Conservation (phyloP, 1,140 invertebrate species). For the Zaprionus nigranus region DNA sequence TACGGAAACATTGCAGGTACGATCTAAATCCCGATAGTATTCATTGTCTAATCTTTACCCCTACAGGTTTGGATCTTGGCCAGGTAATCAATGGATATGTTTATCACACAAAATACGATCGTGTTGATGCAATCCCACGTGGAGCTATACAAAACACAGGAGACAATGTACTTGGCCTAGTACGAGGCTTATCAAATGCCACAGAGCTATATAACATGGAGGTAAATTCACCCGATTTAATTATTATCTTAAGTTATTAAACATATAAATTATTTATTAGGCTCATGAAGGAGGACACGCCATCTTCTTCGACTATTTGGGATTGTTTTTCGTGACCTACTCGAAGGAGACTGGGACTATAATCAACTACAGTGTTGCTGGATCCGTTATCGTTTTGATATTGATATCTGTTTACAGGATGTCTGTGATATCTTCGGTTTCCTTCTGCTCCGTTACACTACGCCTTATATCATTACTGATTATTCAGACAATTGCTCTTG, state of each 20-base stretch:
- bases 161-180: slow-evolving; percentile 89
- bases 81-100: slow-evolving; percentile 96
- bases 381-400: slow-evolving; percentile 77
- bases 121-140: slow-evolving; percentile 89
- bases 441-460: slow-evolving; percentile 34
- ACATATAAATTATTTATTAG: slow-evolving; percentile 6
- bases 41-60: background rate
- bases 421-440: slow-evolving; percentile 33
- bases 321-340: slow-evolving; percentile 88
- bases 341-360: slow-evolving; percentile 86
- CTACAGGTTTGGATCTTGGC: slow-evolving; percentile 91
- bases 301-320: slow-evolving; percentile 92
- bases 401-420: slow-evolving; percentile 81
- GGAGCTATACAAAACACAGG: slow-evolving; percentile 93
- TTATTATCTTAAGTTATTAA: background rate
- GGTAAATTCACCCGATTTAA: slow-evolving; percentile 6
- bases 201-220: slow-evolving; percentile 85
- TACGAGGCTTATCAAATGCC: slow-evolving; percentile 87
- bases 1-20: slow-evolving; percentile 86
- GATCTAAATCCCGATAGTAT: background rate
- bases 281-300: slow-evolving; percentile 85
- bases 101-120: slow-evolving; percentile 94
- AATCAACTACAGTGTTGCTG: slow-evolving; percentile 86
- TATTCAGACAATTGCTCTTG: slow-evolving; percentile 84
- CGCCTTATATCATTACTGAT: slow-evolving; percentile 45